Evolutionary conservation across 2,113 vertebrate species (phyloP), one percentile per base, ranked within the genome.

Genomic region (Plecturocebus donacophilus): DNA sequence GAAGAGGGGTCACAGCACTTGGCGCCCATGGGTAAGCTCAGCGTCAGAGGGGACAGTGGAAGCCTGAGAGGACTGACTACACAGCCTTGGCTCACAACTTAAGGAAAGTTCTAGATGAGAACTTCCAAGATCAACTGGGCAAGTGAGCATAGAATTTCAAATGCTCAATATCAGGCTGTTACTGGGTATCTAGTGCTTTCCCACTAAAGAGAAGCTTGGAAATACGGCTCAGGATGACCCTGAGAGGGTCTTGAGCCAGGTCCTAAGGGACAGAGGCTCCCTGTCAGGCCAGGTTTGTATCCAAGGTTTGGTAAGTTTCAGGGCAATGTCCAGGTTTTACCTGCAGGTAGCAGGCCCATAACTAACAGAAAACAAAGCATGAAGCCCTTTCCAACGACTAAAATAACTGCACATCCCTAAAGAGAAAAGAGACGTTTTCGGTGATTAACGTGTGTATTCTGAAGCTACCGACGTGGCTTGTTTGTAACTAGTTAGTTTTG

Each of bases 341-440:
- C 98, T 40, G 93, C 16, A 97, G 98, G 83, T 35, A 96, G 94
- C 94, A 96, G 94, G 92, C 97, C 61, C 2, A 23, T 35, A 75
- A 80, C 56, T 93, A 68, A 73, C 52, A 75, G 75, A 93, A 40
- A 61, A 75, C 68, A 56, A 91, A 87, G 27, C 0, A 1, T n/a
- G 52, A 75, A 25, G 32, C 40, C 4, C 30, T 76, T 81, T 90
- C 17, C 2, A 11, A 38, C 0, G 45, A 75, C 64, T 58, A 8
- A 77, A 90, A 71, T 23, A 21, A 73, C 27, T 0, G 1, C 81
- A 91, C 45, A 19, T 35, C 9, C 47, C 58, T 73, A 42, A 32
- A 1, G 8, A 64, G 61, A 45, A 71, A 40, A 54, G 61, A 64
- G 61, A 64, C 61, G 32, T 45, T 75, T 56, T 21, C 66, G 64